Evolutionary conservation across 2,113 vertebrate species (phyloP).

Genomic region (Myotis davidii): DNA sequence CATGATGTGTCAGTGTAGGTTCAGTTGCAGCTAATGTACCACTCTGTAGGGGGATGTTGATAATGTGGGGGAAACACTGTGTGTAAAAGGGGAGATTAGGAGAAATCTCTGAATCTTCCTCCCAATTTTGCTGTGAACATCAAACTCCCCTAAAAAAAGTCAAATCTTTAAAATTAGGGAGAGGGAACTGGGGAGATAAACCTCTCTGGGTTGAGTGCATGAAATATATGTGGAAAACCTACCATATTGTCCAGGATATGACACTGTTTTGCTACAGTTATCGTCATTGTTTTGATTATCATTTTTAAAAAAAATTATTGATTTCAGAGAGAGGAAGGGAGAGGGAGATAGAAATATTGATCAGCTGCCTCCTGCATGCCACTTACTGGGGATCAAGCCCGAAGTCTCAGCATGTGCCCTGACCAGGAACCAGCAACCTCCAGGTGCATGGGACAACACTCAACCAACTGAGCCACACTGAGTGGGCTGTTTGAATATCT

Average conservation of each 20-base stretch:
- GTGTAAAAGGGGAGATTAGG: not conserved
- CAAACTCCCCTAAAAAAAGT: not conserved
- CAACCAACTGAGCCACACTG: no score
- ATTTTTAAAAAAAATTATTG: no score
- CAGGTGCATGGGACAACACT: no score
- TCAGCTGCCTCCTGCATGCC: no score
- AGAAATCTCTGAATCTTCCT: not conserved
- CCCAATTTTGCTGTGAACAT: not conserved
- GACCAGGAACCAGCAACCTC: no score
- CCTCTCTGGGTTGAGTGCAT: not conserved
- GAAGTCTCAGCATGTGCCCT: no score
- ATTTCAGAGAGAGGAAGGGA: no score
- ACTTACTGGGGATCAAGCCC: no score
- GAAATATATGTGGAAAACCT: not conserved
- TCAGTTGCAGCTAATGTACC: no score
- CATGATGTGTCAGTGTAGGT: not conserved
- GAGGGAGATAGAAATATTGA: no score
- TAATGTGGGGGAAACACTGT: no score
- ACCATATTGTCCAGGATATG: not conserved
- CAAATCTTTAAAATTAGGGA: not conserved
- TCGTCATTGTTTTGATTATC: not conserved
- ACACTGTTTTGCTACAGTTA: not conserved
- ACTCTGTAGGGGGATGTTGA: not conserved
- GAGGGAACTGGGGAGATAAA: not conserved
- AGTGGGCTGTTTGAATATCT: not conserved